Base-by-base conservation (phyloP, 2,797 vertebrate genomes). In the Coregonus suidteri region DNA sequence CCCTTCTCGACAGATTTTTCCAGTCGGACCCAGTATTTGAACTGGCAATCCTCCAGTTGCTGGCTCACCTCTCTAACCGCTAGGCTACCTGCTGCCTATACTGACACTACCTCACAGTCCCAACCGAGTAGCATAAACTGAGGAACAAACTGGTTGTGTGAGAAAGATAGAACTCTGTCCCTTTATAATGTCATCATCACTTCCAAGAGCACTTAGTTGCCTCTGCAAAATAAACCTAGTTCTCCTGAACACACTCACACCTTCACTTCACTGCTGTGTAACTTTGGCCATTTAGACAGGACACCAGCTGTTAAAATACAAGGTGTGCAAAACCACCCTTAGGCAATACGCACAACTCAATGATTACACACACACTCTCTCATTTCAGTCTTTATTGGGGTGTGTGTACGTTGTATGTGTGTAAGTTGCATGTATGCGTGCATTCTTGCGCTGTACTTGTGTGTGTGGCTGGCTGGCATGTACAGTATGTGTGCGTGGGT, bases 291-390 rank as follows among this genome's bases (percentile, higher is more conserved):
- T 82, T 80, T 79, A 71, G 79, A 75, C 37, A 81, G 34, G 16
- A 16, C 67, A 53, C 13, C 16, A 54, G 7, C 75, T 75, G 80
- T 78, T 62, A 84, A 87, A 90, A 78, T 77, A 88, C 75, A 74
- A 86, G 83, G 85, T 84, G 89, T 81, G 82, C 79, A 84, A 47
- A 88, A 51, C 72, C 82, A 86, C 85, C 87, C 85, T 65, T 15
- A 35, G 85, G 89, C 87, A 0, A 62, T 11, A 30, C 83, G 88
- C 85, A 0, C 74, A 89, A 91, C 87, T 82, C 83, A 84, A 82
- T 83, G 82, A 91, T 88, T 90, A 88, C 76, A 85, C 80, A 79
- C 82, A 85, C 87, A 85, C 74, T 85, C 41, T 11, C 87, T 84
- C 82, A 87, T 90, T 91, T 91, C 90, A 71, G 65, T 34, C 37